These are phyloP conservation scores for Tangara arthus DNA, from an alignment of 2,797 vertebrate genomes.

Conservation along the genomic window DNA sequence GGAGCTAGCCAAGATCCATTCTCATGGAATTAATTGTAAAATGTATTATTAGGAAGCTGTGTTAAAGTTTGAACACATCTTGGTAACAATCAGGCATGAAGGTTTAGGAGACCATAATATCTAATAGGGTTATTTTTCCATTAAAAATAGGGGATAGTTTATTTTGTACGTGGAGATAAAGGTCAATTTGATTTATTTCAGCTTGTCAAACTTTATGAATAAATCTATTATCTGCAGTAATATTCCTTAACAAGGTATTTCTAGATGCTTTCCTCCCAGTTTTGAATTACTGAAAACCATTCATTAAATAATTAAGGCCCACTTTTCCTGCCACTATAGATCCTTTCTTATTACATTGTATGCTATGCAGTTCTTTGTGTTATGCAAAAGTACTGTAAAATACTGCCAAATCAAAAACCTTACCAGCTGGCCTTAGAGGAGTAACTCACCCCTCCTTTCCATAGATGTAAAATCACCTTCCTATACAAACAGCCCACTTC, in stretches of 20 bases:
- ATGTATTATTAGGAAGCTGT: neutral
- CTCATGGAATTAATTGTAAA: neutral
- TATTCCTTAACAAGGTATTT: neutral
- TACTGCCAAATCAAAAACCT: neutral
- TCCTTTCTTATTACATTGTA: neutral
- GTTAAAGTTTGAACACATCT: neutral
- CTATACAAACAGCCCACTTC: neutral
- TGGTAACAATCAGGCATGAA: neutral
- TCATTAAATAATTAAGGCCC: neutral
- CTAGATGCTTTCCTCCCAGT: neutral
- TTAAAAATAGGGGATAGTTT: neutral
- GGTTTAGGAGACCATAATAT: neutral
- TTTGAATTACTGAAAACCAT: neutral
- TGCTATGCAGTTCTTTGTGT: neutral
- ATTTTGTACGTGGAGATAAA: neutral
- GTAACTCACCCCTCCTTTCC: neutral
- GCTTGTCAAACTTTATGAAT: neutral
- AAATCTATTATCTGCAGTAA: neutral
- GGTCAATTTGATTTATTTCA: conserved; percentile 9
- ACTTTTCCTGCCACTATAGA: neutral
- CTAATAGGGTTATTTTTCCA: neutral
- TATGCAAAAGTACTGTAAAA: neutral
- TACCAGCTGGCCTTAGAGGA: neutral
- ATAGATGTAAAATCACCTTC: neutral
- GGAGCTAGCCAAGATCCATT: neutral